These are phyloP conservation scores for Cactoblastis cactorum DNA, from an alignment of 2,888 invertebrate genomes.

Conservation along the genomic window DNA sequence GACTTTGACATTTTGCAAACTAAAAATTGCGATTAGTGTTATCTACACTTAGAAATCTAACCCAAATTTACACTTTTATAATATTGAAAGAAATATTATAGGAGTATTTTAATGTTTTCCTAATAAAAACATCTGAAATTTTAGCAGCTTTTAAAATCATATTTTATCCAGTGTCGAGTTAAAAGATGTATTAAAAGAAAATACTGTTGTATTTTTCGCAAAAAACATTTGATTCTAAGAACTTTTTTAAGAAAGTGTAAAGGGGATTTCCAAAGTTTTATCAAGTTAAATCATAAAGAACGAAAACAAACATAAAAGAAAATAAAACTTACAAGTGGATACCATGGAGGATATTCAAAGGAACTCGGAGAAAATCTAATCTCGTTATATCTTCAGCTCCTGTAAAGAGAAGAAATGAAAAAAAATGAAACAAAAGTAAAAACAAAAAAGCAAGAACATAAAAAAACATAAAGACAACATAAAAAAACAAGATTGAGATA, in stretches of 20 bases:
- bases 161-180: too few relatives aligned
- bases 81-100: too few relatives aligned
- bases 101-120: too few relatives aligned
- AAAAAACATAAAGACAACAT: conserved; percentile 25
- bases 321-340: conserved; percentile 77
- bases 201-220: too few relatives aligned
- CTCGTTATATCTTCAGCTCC: conserved; percentile 47
- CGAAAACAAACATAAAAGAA: conserved; percentile 44
- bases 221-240: too few relatives aligned
- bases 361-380: conserved; percentile 52
- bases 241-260: neutral
- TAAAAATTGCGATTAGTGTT: too few relatives aligned
- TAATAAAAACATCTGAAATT: too few relatives aligned
- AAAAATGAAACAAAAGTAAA: conserved; percentile 45
- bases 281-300: conserved; percentile 21
- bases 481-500: conserved; percentile 12
- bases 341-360: conserved; percentile 72
- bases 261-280: neutral
- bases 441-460: conserved; percentile 33
- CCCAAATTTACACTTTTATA: too few relatives aligned
- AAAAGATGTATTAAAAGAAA: too few relatives aligned
- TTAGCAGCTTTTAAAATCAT: too few relatives aligned
- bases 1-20: too few relatives aligned
- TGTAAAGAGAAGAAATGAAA: conserved; percentile 61
- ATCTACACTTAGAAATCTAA: too few relatives aligned